These are phyloP conservation scores for Podargus strigoides DNA, from an alignment of 2,797 vertebrate genomes.

Conservation along the genomic window DNA sequence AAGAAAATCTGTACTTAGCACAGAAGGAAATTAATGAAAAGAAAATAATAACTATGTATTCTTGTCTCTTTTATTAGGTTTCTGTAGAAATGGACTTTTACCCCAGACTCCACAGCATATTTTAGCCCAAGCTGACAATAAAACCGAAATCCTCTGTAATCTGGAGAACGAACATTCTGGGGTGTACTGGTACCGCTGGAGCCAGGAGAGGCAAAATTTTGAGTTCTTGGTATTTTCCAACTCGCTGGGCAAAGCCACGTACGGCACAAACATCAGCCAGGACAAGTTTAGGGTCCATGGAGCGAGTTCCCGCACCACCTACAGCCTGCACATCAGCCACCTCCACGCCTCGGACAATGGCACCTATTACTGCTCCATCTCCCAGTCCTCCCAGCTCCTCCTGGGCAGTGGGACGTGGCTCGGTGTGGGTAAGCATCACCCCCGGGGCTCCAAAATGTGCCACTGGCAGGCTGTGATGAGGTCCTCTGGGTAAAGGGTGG, in stretches of 20 bases:
- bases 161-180: neutral
- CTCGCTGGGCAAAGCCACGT: neutral
- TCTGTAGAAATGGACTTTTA: neutral
- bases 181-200: slow-evolving; percentile 59
- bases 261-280: neutral
- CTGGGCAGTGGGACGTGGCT: neutral
- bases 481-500: neutral
- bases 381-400: slow-evolving; percentile 32
- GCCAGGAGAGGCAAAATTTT: neutral
- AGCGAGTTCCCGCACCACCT: fast-evolving
- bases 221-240: slow-evolving; percentile 8
- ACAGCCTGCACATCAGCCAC: slow-evolving; percentile 2
- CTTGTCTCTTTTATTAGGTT: neutral
- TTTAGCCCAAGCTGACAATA: neutral
- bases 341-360: neutral
- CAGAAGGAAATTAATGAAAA: neutral
- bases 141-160: neutral
- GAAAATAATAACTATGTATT: neutral
- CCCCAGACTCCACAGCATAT: neutral
- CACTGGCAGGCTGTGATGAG: neutral
- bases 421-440: slow-evolving; percentile 14
- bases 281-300: neutral
- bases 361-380: slow-evolving; percentile 40
- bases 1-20: neutral
- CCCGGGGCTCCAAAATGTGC: fast-evolving